Conservation (phyloP, 2,888 invertebrate genomes). For the Netelia virgata region DNA sequence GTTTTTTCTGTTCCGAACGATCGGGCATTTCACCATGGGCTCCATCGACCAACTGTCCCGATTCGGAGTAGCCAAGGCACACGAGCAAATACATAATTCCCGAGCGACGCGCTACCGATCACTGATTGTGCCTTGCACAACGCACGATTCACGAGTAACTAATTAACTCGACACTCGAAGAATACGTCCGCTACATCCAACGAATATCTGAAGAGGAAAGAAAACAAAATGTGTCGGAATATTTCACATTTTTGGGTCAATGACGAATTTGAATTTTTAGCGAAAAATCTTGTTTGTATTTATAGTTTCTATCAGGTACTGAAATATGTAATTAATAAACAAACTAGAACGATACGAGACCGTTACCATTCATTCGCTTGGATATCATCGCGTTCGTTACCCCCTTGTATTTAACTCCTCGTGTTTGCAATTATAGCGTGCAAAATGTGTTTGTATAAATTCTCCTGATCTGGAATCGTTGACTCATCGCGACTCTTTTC, state of each 20-base stretch:
- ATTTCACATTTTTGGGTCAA: too few relatives aligned
- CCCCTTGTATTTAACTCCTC: background rate
- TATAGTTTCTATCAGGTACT: background rate
- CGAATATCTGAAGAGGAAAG: background rate
- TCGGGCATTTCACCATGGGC: conserved; percentile 63
- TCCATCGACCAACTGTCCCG: conserved; percentile 63
- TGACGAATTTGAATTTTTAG: too few relatives aligned
- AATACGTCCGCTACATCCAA: background rate
- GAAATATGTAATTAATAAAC: conserved; percentile 13
- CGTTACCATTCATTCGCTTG: conserved; percentile 19
- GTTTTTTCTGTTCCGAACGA: conserved; percentile 31
- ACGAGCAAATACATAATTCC: conserved; percentile 51
- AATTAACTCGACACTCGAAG: conserved; percentile 20
- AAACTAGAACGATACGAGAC: conserved; percentile 14
- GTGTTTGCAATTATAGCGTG: background rate
- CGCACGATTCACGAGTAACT: conserved; percentile 49
- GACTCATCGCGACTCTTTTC: too few relatives aligned
- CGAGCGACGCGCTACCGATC: conserved; percentile 62
- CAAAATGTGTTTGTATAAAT: background rate
- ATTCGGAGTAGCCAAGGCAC: conserved; percentile 26
- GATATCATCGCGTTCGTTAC: conserved; percentile 39
- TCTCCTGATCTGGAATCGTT: background rate
- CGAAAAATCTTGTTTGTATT: too few relatives aligned
- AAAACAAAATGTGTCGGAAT: too few relatives aligned
- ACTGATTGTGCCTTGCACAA: conserved; percentile 52